phyloP scores from a whole-genome alignment of 2,888 invertebrate species.

The Dryobota labecula region DNA sequence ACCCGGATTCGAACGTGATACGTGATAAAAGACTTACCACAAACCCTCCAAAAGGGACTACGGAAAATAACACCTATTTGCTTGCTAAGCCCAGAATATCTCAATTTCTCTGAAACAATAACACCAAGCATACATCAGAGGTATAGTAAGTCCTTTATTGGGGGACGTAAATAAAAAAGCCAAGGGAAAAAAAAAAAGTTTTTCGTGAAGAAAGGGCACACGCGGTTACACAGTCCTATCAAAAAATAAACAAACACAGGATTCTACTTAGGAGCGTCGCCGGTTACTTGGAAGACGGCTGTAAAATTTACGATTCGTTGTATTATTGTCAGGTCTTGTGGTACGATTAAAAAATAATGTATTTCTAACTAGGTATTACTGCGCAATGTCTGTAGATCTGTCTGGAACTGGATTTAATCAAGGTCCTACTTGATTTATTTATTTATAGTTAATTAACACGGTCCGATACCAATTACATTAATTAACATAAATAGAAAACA shows the following conservation, averaged over 20 bases:
- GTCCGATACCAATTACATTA: no score
- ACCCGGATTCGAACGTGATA: slow-evolving; percentile 52
- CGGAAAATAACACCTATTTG: slow-evolving; percentile 60
- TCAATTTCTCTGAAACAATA: slow-evolving; percentile 87
- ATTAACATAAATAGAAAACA: no score
- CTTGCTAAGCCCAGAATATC: slow-evolving; percentile 73
- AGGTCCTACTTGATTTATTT: neutral
- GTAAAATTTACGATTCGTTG: slow-evolving; percentile 89
- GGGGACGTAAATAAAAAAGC: slow-evolving; percentile 82
- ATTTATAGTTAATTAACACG: no score
- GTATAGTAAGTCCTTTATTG: slow-evolving; percentile 86
- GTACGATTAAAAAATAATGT: slow-evolving; percentile 60
- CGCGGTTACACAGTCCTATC: slow-evolving; percentile 89
- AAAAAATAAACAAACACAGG: slow-evolving; percentile 88
- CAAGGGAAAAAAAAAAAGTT: slow-evolving; percentile 74
- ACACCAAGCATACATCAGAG: slow-evolving; percentile 73
- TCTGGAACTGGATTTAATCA: neutral
- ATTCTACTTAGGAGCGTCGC: slow-evolving; percentile 85
- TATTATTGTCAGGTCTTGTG: slow-evolving; percentile 76
- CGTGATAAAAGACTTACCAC: slow-evolving; percentile 17
- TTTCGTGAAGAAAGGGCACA: slow-evolving; percentile 84
- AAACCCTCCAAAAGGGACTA: slow-evolving; percentile 24
- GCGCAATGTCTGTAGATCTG: slow-evolving; percentile 23
- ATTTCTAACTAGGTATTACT: slow-evolving; percentile 57
- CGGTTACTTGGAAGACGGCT: slow-evolving; percentile 84